Conservation (phyloP, 2,113 vertebrate genomes). For the Manacus vitellinus region DNA sequence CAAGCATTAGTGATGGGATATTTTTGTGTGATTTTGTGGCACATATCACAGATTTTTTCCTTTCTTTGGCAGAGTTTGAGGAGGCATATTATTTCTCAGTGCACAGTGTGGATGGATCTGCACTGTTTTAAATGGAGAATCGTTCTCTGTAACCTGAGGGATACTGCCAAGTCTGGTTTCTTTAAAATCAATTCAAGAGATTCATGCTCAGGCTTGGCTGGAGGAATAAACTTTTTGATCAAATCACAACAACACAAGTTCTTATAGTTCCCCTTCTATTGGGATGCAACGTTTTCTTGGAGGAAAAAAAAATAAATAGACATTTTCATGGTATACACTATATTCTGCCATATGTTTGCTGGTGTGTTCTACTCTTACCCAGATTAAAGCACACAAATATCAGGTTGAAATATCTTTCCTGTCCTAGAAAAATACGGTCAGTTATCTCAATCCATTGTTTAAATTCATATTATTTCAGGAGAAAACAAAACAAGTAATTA, state of each 20-base stretch:
- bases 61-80: neutral
- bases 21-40: neutral
- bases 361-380: neutral
- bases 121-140: neutral
- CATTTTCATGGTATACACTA: neutral
- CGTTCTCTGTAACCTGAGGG: neutral
- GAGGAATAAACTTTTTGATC: neutral
- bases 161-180: neutral
- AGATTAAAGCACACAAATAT: neutral
- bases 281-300: neutral
- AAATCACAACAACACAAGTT: neutral
- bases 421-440: neutral
- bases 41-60: neutral
- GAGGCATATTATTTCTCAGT: neutral
- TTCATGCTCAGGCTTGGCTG: conserved; percentile 19
- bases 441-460: neutral
- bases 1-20: neutral
- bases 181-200: conserved; percentile 21
- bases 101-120: neutral
- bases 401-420: neutral
- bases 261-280: neutral
- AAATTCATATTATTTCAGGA: neutral
- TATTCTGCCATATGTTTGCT: neutral
- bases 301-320: neutral
- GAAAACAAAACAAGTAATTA: neutral